phyloP scores from a whole-genome alignment of 2,797 vertebrate genomes.

The Tapera naevia region DNA sequence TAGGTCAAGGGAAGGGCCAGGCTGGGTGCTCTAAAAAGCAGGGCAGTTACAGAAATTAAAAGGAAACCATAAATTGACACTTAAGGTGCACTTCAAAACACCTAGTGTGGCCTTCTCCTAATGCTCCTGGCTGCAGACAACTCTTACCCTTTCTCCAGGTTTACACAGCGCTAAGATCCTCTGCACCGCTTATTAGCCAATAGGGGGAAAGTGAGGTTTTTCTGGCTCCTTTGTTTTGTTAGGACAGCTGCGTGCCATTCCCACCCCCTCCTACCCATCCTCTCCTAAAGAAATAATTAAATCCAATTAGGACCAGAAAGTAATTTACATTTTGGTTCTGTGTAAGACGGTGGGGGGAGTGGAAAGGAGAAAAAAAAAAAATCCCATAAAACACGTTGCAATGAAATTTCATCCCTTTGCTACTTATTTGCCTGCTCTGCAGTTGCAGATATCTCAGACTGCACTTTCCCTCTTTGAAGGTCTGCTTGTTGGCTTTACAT shows the following conservation, averaged over 20 bases:
- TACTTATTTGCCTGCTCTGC: slow-evolving; percentile 67
- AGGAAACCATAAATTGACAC: background rate
- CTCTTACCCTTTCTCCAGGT: slow-evolving; percentile 23
- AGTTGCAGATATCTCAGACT: slow-evolving; percentile 37
- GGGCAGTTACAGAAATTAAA: background rate
- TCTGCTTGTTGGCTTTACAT: slow-evolving; percentile 14
- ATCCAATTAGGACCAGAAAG: slow-evolving; percentile 81
- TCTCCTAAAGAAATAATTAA: slow-evolving; percentile 76
- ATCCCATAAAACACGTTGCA: background rate
- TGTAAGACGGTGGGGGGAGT: slow-evolving; percentile 29
- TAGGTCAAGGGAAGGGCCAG: background rate
- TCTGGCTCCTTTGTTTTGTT: slow-evolving; percentile 70
- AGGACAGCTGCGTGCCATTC: slow-evolving; percentile 69
- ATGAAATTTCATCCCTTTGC: slow-evolving; percentile 68
- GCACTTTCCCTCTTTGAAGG: slow-evolving; percentile 47
- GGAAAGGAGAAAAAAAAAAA: background rate
- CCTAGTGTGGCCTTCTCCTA: background rate
- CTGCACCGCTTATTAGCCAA: slow-evolving; percentile 16
- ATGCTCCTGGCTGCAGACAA: background rate
- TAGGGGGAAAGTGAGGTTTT: slow-evolving; percentile 54
- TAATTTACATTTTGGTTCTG: slow-evolving; percentile 82
- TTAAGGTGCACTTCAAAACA: background rate
- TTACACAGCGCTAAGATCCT: slow-evolving; percentile 21
- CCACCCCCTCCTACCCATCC: slow-evolving; percentile 65
- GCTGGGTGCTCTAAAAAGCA: background rate